Conservation (phyloP, 2,113 vertebrate species). For the Procavia capensis region DNA sequence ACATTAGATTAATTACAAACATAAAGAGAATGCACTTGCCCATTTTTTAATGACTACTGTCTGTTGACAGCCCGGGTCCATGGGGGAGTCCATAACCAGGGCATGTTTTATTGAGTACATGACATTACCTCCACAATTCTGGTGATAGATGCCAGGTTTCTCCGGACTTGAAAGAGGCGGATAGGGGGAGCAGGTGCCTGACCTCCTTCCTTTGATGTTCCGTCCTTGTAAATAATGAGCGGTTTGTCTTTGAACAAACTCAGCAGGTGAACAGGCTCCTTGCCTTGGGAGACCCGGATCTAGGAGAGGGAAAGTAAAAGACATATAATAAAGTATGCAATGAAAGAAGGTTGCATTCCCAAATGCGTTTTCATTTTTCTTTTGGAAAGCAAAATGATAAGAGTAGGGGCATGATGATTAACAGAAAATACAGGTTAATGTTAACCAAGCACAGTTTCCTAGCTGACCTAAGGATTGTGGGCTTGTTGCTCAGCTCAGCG, state of each 20-base stretch:
- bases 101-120: not conserved
- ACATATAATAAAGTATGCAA: not conserved
- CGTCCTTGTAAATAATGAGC: constrained; percentile 92
- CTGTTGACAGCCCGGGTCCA: not conserved
- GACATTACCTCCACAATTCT: constrained; percentile 92
- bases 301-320: constrained; percentile 60
- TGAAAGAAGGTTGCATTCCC: not conserved
- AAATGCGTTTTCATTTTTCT: not conserved
- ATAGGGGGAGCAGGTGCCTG: constrained; percentile 85
- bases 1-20: not conserved
- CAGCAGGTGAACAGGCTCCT: constrained; percentile 94
- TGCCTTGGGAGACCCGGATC: constrained; percentile 94
- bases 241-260: constrained; percentile 94
- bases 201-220: constrained; percentile 90
- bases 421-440: not conserved
- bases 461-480: not conserved
- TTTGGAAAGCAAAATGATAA: constrained; percentile 18
- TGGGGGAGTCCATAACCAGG: not conserved
- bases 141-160: constrained; percentile 91
- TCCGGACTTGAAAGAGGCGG: constrained; percentile 93
- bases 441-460: not conserved
- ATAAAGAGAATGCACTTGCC: not conserved
- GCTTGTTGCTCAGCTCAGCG: not conserved
- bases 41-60: not conserved
- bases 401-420: not conserved